Evolutionary conservation across 1,140 invertebrate genomes (phyloP), one percentile per base, ranked within the genome.

Genomic region (Probaryconus sp.): DNA sequence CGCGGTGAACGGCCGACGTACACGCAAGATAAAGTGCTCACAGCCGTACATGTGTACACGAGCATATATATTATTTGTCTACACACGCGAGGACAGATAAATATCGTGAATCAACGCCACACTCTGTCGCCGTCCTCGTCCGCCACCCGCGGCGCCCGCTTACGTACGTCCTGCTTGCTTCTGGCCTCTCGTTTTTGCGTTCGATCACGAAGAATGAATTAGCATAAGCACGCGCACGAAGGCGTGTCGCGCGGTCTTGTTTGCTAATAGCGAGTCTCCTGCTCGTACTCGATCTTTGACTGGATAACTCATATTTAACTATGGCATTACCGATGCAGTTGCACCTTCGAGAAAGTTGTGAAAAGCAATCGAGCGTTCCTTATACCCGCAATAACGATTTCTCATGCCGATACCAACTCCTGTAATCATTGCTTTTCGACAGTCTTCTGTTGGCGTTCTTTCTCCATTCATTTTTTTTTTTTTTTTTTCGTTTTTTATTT

Each of bases 191-290:
- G 42, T 61, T 58, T 67, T 51, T 35, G 60, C 61, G 61, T 67
- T 67, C 48, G 60, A 70, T 76, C 67, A 40, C 61, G 61, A 38
- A 14, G 53, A 68, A 76, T 53, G 64, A 77, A 77, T 77, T 77
- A 77, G 64, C 69, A 77, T 77, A 77, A 68, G 75, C 70, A 69
- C 75, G 69, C 75, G 75, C 75, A 55, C 53, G 64, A 69, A 65
- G 69, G 69, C 64, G 58, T 69, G 75, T 72, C 75, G 65, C 69
- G 69, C 55, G 69, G 51, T 72, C 64, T 65, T 73, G 69, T 77
- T 61, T 72, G 75, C 75, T 72, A 72, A 72, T 77, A 68, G 63
- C 69, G 60, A 70, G 58, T 24, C 61, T 63, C 61, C 72, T 40
- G 61, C 67, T 71, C 43, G 73, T 56, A 31, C 48, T 58, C 48